Percentiles rank a stretch among this genome's conserved stretches.
phyloP scores from a whole-genome alignment of 2,797 vertebrate genomes.

The Masticophis lateralis region DNA sequence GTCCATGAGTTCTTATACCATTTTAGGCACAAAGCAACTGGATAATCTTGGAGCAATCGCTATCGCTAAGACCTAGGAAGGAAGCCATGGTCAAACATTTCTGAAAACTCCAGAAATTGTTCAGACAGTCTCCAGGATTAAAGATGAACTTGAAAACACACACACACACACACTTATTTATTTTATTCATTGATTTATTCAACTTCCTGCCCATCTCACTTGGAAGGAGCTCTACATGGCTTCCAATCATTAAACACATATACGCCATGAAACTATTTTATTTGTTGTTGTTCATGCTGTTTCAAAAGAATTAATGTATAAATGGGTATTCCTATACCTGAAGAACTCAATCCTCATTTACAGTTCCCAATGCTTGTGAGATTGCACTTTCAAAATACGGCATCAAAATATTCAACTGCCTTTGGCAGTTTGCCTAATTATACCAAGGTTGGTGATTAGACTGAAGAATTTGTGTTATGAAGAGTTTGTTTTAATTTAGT shows the following conservation, averaged over 20 bases:
- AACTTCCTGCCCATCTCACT: too few species aligned
- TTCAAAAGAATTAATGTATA: too few species aligned
- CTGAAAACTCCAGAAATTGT: background rate
- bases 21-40: background rate
- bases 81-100: background rate
- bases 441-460: too few species aligned
- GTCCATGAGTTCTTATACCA: background rate
- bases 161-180: background rate
- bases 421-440: too few species aligned
- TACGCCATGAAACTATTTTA: too few species aligned
- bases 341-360: background rate
- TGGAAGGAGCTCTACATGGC: too few species aligned
- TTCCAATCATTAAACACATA: too few species aligned
- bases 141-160: background rate
- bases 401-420: background rate
- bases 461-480: too few species aligned
- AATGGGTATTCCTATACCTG: background rate
- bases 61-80: background rate
- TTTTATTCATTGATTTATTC: too few species aligned
- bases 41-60: background rate
- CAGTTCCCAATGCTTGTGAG: background rate
- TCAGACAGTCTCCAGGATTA: background rate
- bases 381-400: background rate
- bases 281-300: too few species aligned
- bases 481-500: too few species aligned